Percentiles rank a stretch among this genome's conserved stretches.
These are phyloP conservation scores for Stomatorhinus ivindoensis DNA, from an alignment of 2,113 vertebrate species.

Conservation along the genomic window DNA sequence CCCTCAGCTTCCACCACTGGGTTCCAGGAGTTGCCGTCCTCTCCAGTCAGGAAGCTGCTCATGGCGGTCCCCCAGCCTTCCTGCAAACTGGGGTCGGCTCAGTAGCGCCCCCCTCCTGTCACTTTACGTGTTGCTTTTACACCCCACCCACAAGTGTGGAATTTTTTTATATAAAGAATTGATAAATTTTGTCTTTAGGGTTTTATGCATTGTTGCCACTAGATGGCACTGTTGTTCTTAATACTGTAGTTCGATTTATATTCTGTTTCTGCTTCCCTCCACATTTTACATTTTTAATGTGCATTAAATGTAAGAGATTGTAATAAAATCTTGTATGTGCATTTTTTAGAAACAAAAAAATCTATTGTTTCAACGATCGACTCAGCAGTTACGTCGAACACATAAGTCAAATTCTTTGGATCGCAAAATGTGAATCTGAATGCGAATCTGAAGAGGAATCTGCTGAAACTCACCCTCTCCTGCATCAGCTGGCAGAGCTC, in stretches of 20 bases:
- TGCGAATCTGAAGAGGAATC: too few relatives aligned
- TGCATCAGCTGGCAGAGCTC: neutral
- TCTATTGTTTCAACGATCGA: neutral
- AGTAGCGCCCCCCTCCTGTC: neutral
- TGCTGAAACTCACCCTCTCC: neutral
- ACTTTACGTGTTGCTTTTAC: neutral
- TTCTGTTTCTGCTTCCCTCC: neutral
- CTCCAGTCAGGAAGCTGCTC: conserved; percentile 47
- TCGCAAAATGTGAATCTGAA: neutral
- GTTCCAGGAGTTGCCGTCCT: conserved; percentile 49
- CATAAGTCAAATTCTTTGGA: neutral
- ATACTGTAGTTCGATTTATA: neutral
- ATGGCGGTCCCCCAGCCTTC: conserved; percentile 28
- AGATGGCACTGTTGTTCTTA: neutral
- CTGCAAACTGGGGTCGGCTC: conserved; percentile 21
- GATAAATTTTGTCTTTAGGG: neutral
- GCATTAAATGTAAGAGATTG: neutral
- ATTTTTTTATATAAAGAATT: neutral
- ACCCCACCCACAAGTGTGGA: neutral
- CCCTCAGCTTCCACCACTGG: conserved; percentile 49
- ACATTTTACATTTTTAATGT: neutral
- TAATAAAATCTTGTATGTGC: neutral
- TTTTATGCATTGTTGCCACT: neutral
- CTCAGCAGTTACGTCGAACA: neutral
- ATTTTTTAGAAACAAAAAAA: neutral